Evolutionary conservation across 1,140 invertebrate species (phyloP), one percentile per base, ranked within the genome.

Genomic region (Arctopsyche grandis): DNA sequence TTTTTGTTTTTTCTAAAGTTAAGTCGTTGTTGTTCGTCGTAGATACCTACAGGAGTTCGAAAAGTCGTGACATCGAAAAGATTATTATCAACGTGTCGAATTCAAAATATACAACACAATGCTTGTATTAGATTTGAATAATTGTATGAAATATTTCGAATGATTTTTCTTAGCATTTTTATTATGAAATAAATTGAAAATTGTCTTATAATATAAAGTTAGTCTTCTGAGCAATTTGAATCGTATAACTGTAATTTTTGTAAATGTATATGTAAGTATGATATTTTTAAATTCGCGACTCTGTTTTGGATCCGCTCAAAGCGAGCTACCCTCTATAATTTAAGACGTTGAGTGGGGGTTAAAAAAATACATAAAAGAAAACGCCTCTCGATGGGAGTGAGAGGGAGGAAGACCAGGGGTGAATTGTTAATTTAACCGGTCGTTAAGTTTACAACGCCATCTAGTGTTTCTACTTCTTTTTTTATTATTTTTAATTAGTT

Each of bases 401-500:
- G 48, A 12, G 16, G 16, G 48, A 12, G 16, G 16, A 52, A 5
- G 12, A 10, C 48, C 63, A 66, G 29, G 75, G 63, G 48, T 80
- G 80, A 81, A 81, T 78, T 81, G 80, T 81, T 81, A 81, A 81
- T 81, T 77, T 81, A 75, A 56, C 58, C 21, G 69, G 69, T 78
- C 80, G 76, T 78, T 81, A 74, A 60, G 79, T 80, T 69, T 58
- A 66, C 75, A 71, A 21, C 74, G 74, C 74, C 56, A 76, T 76
- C 52, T 16, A 63, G 75, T 73, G 69, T 77, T 77, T 78, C 80
- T 56, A 74, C 75, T 81, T 74, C 60, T 75, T 77, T 16, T 52
- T 81, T 81, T 81, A 75, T 77, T 77, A 77, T 77, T 81, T 81
- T 81, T 79, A 81, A 81, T 81, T 81, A 81, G 80, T 81, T 73